Base-by-base conservation (phyloP, 1,140 invertebrate species). In the Danaus plexippus region DNA sequence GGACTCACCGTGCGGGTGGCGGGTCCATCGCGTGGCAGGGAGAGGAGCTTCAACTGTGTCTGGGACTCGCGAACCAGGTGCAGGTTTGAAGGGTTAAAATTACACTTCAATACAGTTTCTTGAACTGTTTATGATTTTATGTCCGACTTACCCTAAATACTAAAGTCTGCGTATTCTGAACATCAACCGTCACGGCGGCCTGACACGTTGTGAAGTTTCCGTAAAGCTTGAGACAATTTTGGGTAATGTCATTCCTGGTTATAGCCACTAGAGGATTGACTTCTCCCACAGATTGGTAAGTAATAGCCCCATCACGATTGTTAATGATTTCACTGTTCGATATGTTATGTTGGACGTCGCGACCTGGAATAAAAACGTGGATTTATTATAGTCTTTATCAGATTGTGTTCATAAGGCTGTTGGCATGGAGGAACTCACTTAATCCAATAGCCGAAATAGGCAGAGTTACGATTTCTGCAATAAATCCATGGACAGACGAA, bases 381-480 rank as follows among this genome's bases (percentile, higher is more conserved):
- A 46, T 43, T 57, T 49, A 11, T 18, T 42, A 47, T 44, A 59
- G 7, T 51, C 4, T 18, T 47, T 15, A 11, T 12, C 44, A 44
- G 13, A 11, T 44, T 52, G 46, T 11, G 0, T 54, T 32, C 1
- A 47, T 11, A 15, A 49, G 13, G 4, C 41, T 43, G 42, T 15
- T n/a, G 7, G 44, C 11, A 54, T 49, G 42, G 40, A 12, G 46
- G 59, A 56, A 82, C 92, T 92, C 88, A 96, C 95, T 94, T 71
- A 96, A 93, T 71, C 94, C 94, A 74, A 97, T 93, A 11, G 94
- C 92, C 43, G 95, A 95, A 66, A 97, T 95, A 0, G 98, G 98
- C 13, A 99, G 84, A 0, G 97, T 98, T 0, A 99, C 92, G 53
- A 99, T 91, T 89, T 99, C 98, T 11, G 98, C 98, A 65, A 99